These are phyloP conservation scores for Anthophora plumipes DNA, from an alignment of 2,888 invertebrate species.

Conservation along the genomic window DNA sequence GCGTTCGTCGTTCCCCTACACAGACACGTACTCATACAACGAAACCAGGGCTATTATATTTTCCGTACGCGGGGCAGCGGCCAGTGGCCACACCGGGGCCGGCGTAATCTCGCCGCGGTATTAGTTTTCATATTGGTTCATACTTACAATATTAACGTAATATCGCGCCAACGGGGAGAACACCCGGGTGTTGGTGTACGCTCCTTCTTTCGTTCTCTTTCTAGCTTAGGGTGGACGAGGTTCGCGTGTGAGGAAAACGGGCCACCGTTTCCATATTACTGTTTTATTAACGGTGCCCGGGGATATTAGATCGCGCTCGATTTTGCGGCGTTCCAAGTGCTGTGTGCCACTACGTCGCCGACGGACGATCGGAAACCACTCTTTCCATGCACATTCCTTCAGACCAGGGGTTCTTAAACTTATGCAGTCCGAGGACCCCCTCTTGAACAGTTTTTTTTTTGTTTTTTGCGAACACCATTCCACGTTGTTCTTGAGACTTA, in stretches of 20 bases:
- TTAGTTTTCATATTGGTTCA: slow-evolving; percentile 57
- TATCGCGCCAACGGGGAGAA: slow-evolving; percentile 32
- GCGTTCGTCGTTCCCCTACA: slow-evolving; percentile 57
- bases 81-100: slow-evolving; percentile 4
- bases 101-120: slow-evolving; percentile 56
- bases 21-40: slow-evolving; percentile 12
- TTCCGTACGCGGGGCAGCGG: slow-evolving; percentile 33
- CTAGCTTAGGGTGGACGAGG: background rate
- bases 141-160: slow-evolving; percentile 59
- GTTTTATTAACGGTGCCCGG: slow-evolving; percentile 53
- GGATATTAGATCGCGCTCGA: slow-evolving; percentile 42
- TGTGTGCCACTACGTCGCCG: slow-evolving; percentile 5
- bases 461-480: too few relatives aligned
- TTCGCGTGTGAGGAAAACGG: slow-evolving; percentile 3
- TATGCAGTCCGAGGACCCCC: too few relatives aligned
- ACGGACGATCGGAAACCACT: slow-evolving; percentile 1
- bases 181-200: too few relatives aligned
- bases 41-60: slow-evolving; percentile 62
- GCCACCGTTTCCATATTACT: slow-evolving; percentile 45
- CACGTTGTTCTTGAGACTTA: too few relatives aligned
- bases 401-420: too few relatives aligned
- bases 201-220: too few relatives aligned
- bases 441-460: too few relatives aligned
- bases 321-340: slow-evolving; percentile 10
- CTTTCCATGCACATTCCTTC: background rate